A percentile compares a stretch with the other conserved stretches of the same genome.
phyloP scores from a whole-genome alignment of 2,888 invertebrate genomes.

The Stenoptilia bipunctidactyla region DNA sequence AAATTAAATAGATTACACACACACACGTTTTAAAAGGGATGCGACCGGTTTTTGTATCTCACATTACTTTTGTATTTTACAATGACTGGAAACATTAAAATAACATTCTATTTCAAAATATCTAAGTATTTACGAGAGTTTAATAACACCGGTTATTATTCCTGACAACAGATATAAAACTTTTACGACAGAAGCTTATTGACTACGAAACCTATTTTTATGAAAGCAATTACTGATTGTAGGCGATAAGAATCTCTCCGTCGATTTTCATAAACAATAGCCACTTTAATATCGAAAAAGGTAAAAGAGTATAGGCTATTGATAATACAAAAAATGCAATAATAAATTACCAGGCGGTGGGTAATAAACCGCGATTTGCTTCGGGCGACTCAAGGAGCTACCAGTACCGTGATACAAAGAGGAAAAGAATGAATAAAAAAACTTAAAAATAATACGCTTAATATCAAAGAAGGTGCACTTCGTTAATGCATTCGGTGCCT shows the following conservation, averaged over 20 bases:
- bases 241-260: constrained; percentile 49
- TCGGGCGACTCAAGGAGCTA: constrained; percentile 60
- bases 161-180: background rate
- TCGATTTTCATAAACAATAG: constrained; percentile 69
- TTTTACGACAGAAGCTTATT: constrained; percentile 12
- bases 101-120: constrained; percentile 12
- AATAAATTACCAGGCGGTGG: constrained; percentile 65
- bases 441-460: constrained; percentile 61
- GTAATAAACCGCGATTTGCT: constrained; percentile 69
- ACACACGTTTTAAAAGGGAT: constrained; percentile 19
- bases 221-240: constrained; percentile 30
- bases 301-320: constrained; percentile 58
- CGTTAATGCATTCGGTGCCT: constrained; percentile 66
- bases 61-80: constrained; percentile 19
- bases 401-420: constrained; percentile 50
- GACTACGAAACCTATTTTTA: constrained; percentile 1
- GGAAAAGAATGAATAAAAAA: constrained; percentile 22
- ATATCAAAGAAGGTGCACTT: constrained; percentile 67
- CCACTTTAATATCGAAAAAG: constrained; percentile 64
- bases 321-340: constrained; percentile 70
- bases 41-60: constrained; percentile 22
- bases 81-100: constrained; percentile 11
- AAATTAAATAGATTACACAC: constrained; percentile 37
- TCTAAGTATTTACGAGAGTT: constrained; percentile 6
- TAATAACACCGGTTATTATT: constrained; percentile 4